Percentiles rank a stretch among this genome's conserved stretches.
These are phyloP conservation scores for Aquatica leii DNA, from an alignment of 2,888 invertebrate genomes.

Conservation along the genomic window DNA sequence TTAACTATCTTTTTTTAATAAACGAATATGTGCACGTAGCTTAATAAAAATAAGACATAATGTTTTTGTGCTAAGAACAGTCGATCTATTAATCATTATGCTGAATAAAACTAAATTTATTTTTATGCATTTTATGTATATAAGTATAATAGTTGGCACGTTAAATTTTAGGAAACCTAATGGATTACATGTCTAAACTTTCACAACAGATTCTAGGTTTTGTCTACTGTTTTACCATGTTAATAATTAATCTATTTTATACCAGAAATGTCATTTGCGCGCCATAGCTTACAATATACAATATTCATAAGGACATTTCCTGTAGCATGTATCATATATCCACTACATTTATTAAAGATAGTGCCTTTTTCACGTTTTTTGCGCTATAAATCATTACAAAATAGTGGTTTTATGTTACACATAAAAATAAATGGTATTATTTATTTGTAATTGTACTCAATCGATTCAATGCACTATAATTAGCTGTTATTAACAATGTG, in stretches of 20 bases:
- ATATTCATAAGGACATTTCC: constrained; percentile 14
- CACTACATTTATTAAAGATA: constrained; percentile 13
- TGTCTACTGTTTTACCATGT: constrained; percentile 5
- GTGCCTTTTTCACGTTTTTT: constrained; percentile 1
- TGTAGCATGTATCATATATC: constrained; percentile 1
- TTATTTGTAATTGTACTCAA: not conserved
- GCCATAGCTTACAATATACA: not conserved
- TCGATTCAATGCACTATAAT: no score
- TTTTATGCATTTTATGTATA: no score
- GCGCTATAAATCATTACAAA: not conserved
- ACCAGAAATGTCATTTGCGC: constrained; percentile 14
- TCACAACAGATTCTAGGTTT: not conserved
- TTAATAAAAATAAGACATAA: no score
- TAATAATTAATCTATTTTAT: constrained; percentile 21
- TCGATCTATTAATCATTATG: not conserved
- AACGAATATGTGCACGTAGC: constrained; percentile 1
- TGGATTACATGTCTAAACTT: not conserved
- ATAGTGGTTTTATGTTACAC: not conserved
- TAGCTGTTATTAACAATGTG: no score
- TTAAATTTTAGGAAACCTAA: not conserved
- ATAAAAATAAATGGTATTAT: constrained; percentile 1
- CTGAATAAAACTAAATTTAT: no score
- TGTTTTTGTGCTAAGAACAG: not conserved
- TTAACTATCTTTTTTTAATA: constrained; percentile 22
- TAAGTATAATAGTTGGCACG: not conserved